Conservation (phyloP, 23 tunicate genomes). For the Ascidia mentula region DNA sequence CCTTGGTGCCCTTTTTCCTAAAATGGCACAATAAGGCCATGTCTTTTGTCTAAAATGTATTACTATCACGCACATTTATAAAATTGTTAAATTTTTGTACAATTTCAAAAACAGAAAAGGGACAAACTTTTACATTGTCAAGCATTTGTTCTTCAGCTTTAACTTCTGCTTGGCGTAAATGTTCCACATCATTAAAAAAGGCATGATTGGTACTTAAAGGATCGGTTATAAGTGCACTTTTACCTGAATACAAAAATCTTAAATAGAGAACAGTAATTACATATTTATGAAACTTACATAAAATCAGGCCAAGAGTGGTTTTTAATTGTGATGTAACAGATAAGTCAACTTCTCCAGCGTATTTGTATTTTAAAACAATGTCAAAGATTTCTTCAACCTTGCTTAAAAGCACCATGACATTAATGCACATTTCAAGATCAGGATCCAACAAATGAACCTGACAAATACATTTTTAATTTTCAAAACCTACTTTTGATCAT, state of each 20-base stretch:
- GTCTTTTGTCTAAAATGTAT: no score
- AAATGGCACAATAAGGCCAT: no score
- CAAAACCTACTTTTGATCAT: neutral
- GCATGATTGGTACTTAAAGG: conserved; percentile 9
- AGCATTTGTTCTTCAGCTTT: conserved; percentile 32
- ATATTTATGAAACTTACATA: neutral
- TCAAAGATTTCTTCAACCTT: neutral
- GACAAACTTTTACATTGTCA: conserved; percentile 13
- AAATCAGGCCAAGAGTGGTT: neutral
- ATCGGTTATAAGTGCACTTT: conserved; percentile 29
- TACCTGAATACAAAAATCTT: conserved; percentile 11
- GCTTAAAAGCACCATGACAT: neutral
- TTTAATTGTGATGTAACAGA: neutral
- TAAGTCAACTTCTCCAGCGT: neutral
- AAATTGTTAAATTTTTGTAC: no score
- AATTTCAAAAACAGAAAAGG: no score
- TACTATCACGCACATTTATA: no score
- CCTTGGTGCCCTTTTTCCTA: no score
- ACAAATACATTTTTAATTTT: neutral
- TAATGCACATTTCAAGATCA: neutral
- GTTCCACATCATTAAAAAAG: conserved; percentile 33
- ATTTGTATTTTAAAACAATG: neutral
- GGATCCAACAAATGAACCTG: neutral
- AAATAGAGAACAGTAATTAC: no score
- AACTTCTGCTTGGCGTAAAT: conserved; percentile 19